Evolutionary conservation across 2,888 invertebrate genomes (phyloP).

Genomic region (Autographa gamma): DNA sequence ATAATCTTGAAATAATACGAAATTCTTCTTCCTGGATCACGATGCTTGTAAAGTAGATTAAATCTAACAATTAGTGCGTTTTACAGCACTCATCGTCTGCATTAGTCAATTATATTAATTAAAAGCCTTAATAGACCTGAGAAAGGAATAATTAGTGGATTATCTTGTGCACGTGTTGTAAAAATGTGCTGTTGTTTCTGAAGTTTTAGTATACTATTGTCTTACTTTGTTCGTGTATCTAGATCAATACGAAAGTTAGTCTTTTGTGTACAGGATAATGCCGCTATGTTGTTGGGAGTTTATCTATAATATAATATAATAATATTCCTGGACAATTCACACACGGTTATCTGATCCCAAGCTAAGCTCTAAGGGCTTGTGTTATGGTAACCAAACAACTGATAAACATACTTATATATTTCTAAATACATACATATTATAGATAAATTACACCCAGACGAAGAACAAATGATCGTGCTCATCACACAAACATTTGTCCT

Average conservation of each 20-base stretch:
- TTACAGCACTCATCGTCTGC: conserved; percentile 44
- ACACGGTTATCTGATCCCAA: too few species aligned
- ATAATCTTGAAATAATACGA: background rate
- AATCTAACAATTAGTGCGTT: conserved; percentile 50
- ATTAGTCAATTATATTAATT: conserved; percentile 60
- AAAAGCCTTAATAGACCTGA: conserved; percentile 57
- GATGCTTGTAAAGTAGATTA: conserved; percentile 31
- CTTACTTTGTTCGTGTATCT: conserved; percentile 4
- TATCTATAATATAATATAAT: too few species aligned
- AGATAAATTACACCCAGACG: too few species aligned
- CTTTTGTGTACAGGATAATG: background rate
- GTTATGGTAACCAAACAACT: too few species aligned
- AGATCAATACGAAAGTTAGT: background rate
- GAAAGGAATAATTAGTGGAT: conserved; percentile 50
- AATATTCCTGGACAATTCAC: too few species aligned
- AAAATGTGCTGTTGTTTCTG: conserved; percentile 28
- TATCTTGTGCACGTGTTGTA: conserved; percentile 47
- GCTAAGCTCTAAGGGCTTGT: too few species aligned
- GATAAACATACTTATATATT: too few species aligned
- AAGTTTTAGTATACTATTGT: background rate
- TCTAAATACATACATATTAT: too few species aligned
- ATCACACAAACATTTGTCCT: too few species aligned
- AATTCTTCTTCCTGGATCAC: conserved; percentile 11
- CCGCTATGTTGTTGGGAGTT: too few species aligned
- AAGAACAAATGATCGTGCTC: too few species aligned